phyloP scores from a whole-genome alignment of 2,888 invertebrate species.

The Harpalus rubripes region DNA sequence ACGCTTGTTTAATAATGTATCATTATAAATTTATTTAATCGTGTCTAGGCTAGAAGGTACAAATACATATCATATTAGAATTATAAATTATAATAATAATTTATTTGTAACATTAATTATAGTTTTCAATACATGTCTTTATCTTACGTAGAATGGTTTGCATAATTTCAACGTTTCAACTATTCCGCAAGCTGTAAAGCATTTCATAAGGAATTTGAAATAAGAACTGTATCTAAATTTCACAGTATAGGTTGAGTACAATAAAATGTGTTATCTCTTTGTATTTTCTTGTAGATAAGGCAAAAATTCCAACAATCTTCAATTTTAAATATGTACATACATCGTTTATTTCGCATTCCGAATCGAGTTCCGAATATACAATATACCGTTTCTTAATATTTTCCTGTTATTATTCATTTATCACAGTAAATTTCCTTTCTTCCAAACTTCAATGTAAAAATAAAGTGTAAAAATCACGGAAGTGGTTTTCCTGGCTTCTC shows the following conservation, averaged over 20 bases:
- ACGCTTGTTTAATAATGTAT: neutral
- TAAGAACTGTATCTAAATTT: neutral
- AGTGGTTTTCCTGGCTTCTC: constrained; percentile 11
- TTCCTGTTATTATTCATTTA: neutral
- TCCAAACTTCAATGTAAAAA: constrained; percentile 19
- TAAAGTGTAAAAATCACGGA: constrained; percentile 36
- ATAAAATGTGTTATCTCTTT: neutral
- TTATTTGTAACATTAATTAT: too few species aligned
- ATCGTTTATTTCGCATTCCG: too few species aligned
- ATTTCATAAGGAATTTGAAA: neutral
- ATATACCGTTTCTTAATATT: neutral
- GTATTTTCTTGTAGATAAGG: neutral
- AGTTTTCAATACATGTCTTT: too few species aligned
- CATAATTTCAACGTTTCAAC: neutral
- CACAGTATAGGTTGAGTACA: neutral
- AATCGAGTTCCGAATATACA: too few species aligned
- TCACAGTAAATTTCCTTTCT: neutral
- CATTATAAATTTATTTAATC: neutral
- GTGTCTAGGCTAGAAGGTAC: too few species aligned
- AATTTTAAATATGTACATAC: too few species aligned
- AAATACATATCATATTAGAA: too few species aligned
- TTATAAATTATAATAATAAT: too few species aligned
- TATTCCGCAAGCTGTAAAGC: neutral
- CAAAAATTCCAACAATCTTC: constrained; percentile 6
- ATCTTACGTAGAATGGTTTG: too few species aligned